Conservation (phyloP, 2,797 vertebrate species). For the Rhyacichthys aspro region DNA sequence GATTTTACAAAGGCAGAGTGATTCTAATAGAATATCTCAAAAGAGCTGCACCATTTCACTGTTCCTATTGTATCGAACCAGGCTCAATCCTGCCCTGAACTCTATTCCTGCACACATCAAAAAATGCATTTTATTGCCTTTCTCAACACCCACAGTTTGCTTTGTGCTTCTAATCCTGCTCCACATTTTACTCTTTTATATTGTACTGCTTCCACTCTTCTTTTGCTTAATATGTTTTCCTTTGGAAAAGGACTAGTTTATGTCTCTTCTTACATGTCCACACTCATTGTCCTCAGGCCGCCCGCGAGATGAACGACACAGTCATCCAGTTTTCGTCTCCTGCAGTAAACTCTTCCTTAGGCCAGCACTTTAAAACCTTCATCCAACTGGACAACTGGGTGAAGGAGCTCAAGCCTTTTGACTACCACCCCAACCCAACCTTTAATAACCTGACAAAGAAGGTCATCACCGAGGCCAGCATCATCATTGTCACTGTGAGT, state of each 20-base stretch:
- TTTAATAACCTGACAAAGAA: constrained; percentile 87
- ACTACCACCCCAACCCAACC: constrained; percentile 87
- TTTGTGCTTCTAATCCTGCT: constrained; percentile 7
- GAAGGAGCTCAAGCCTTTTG: constrained; percentile 83
- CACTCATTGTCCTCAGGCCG: constrained; percentile 58
- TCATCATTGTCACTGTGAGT: constrained; percentile 81
- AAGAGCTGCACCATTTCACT: constrained; percentile 37
- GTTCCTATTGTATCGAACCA: constrained; percentile 8
- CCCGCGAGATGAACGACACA: constrained; percentile 82
- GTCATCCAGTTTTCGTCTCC: constrained; percentile 88
- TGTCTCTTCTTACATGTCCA: neutral
- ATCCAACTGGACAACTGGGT: constrained; percentile 87
- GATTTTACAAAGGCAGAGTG: constrained; percentile 27
- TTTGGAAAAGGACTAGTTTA: neutral
- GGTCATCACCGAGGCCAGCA: constrained; percentile 83
- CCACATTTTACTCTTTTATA: neutral
- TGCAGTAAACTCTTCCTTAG: constrained; percentile 74
- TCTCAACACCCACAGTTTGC: constrained; percentile 13
- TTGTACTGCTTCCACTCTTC: neutral
- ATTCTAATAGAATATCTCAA: constrained; percentile 44
- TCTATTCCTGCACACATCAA: constrained; percentile 13
- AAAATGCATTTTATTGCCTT: constrained; percentile 15
- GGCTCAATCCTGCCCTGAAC: neutral
- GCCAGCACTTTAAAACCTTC: constrained; percentile 78
- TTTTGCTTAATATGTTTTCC: neutral